phyloP scores from a whole-genome alignment of 2,797 vertebrate genomes.

The Enteromius paludinosus region DNA sequence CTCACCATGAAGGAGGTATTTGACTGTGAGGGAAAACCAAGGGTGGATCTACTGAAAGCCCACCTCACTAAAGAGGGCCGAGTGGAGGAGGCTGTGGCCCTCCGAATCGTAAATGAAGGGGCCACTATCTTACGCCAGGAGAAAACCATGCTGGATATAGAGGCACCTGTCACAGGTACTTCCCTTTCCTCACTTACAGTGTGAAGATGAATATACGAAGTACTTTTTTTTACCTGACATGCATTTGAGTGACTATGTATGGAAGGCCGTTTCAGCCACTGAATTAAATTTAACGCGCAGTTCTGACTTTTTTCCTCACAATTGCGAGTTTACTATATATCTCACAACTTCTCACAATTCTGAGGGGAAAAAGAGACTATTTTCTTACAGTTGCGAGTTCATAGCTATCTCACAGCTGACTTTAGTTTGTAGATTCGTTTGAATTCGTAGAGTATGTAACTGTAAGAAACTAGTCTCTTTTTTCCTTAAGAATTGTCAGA shows the following conservation, averaged over 20 bases:
- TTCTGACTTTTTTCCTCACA: not conserved
- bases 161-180: slow-evolving; percentile 84
- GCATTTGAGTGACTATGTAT: not conserved
- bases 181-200: not conserved
- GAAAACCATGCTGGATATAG: slow-evolving; percentile 85
- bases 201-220: not conserved
- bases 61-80: slow-evolving; percentile 85
- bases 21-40: slow-evolving; percentile 82
- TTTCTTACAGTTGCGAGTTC: too few relatives aligned
- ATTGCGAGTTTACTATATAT: not conserved
- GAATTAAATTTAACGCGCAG: not conserved
- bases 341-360: too few relatives aligned
- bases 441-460: too few relatives aligned
- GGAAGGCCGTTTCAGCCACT: not conserved
- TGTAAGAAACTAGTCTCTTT: too few relatives aligned
- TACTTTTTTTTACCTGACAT: not conserved
- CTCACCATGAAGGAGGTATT: slow-evolving; percentile 86
- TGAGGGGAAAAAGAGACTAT: too few relatives aligned
- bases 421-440: too few relatives aligned
- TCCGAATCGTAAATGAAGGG: slow-evolving; percentile 80
- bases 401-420: too few relatives aligned
- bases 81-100: slow-evolving; percentile 82
- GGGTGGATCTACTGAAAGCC: slow-evolving; percentile 83
- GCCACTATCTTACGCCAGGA: slow-evolving; percentile 82
- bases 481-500: too few relatives aligned